A percentile compares a stretch with the other conserved stretches of the same genome.
phyloP scores from a whole-genome alignment of 2,888 invertebrate genomes.

The Oxytorus armatus region DNA sequence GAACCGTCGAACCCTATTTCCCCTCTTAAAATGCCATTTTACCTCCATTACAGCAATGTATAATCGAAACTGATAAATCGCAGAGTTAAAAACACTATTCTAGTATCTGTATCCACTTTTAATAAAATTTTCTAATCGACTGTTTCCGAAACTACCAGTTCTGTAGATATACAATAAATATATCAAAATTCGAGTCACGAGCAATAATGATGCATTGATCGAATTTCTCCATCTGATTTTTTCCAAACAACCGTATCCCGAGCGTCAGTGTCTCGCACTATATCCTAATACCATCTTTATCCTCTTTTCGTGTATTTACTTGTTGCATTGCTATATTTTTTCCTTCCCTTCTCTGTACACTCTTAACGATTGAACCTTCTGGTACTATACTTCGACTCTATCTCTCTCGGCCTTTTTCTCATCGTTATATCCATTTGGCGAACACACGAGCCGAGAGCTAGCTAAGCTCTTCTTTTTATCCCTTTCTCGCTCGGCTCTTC shows the following conservation, averaged over 20 bases:
- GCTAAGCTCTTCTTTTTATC: conserved; percentile 10
- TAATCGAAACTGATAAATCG: too few relatives aligned
- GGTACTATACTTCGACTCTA: conserved; percentile 1
- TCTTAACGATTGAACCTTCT: conserved; percentile 16
- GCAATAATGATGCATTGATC: background rate
- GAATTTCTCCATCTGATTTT: conserved; percentile 11
- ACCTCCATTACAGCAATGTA: too few relatives aligned
- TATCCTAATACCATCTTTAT: background rate
- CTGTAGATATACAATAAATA: too few relatives aligned
- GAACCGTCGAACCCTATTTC: too few relatives aligned
- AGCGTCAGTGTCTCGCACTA: background rate
- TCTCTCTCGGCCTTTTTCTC: background rate
- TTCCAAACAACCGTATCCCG: background rate
- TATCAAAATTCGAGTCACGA: conserved; percentile 32
- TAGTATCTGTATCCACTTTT: too few relatives aligned
- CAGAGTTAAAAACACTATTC: too few relatives aligned
- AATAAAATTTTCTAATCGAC: too few relatives aligned
- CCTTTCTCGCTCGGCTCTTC: too few relatives aligned
- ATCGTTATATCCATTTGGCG: conserved; percentile 16
- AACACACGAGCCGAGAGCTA: conserved; percentile 18
- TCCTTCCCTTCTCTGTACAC: background rate
- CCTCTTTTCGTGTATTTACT: background rate
- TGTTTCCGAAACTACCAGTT: too few relatives aligned
- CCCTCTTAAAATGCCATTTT: too few relatives aligned
- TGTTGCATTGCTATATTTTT: conserved; percentile 1